A percentile compares a stretch with the other conserved stretches of the same genome.
Conservation (phyloP, 2,113 vertebrate species). For the Buteo buteo region DNA sequence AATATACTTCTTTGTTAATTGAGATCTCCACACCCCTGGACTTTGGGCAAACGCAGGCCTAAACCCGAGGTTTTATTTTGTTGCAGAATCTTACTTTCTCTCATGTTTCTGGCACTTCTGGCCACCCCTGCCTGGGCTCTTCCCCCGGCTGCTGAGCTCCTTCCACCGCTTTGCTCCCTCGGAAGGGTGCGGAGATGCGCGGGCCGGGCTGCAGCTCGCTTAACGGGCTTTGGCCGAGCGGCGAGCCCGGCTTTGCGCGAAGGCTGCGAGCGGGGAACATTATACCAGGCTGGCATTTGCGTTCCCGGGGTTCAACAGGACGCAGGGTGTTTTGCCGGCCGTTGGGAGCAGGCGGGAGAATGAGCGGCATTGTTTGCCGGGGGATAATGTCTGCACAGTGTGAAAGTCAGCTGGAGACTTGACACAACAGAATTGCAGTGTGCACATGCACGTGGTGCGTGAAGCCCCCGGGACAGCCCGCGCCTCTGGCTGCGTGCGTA, state of each 20-base stretch:
- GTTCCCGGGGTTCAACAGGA: not conserved
- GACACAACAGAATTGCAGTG: not conserved
- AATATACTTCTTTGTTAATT: not conserved
- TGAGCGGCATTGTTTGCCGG: conserved; percentile 14
- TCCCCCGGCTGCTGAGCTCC: not conserved
- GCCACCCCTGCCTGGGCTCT: not conserved
- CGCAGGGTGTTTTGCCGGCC: not conserved
- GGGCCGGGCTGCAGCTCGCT: not conserved
- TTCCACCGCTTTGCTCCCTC: not conserved
- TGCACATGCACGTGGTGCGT: not conserved
- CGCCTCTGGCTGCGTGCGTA: rapidly evolving
- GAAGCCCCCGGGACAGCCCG: not conserved
- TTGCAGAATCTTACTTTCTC: not conserved
- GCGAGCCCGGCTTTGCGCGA: not conserved
- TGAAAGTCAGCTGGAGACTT: conserved; percentile 20
- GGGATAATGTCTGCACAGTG: conserved; percentile 21
- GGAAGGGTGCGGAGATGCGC: rapidly evolving
- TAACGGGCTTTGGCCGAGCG: not conserved
- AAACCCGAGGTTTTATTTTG: not conserved
- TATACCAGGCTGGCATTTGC: not conserved
- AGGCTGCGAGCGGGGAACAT: not conserved
- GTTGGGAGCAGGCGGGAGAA: not conserved
- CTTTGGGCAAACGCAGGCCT: not conserved
- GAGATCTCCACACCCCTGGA: not conserved
- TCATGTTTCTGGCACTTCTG: not conserved